Evolutionary conservation across 2,797 vertebrate genomes (phyloP).

Genomic region (Notoglanidium macrostoma): DNA sequence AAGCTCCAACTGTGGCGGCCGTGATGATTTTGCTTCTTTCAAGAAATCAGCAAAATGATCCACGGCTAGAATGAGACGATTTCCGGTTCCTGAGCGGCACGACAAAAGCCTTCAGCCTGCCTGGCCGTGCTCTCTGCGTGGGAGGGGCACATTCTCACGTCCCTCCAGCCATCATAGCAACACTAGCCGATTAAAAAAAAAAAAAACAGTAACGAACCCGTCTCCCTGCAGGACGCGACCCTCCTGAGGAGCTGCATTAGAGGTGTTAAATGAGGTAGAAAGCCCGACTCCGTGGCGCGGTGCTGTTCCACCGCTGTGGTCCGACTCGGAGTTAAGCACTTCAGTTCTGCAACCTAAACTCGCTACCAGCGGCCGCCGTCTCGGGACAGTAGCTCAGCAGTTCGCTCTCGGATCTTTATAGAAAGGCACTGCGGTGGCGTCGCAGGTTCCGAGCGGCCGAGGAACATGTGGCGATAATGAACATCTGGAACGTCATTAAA

Average conservation of each 20-base stretch:
- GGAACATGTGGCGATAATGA: background rate
- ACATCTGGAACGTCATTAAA: slow-evolving; percentile 9
- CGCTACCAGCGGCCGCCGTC: background rate
- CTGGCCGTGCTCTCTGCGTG: too few relatives aligned
- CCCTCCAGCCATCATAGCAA: too few relatives aligned
- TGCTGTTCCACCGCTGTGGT: background rate
- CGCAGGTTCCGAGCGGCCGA: background rate
- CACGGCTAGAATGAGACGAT: too few relatives aligned
- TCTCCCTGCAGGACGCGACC: background rate
- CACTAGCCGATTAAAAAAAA: too few relatives aligned
- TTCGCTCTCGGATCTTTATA: background rate
- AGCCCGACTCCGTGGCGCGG: background rate
- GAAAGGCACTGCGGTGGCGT: background rate
- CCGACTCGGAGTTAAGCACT: background rate
- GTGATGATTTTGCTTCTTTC: too few relatives aligned
- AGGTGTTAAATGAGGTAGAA: slow-evolving; percentile 8
- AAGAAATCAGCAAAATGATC: too few relatives aligned
- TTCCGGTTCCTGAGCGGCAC: too few relatives aligned
- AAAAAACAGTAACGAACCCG: too few relatives aligned
- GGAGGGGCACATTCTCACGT: too few relatives aligned
- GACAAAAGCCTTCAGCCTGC: too few relatives aligned
- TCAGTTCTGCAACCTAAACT: background rate
- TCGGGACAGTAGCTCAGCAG: background rate
- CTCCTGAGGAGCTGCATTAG: background rate
- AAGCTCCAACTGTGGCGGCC: too few relatives aligned